These are phyloP conservation scores for Lepidotrigona ventralis DNA, from an alignment of 1,140 invertebrate genomes.

Conservation along the genomic window DNA sequence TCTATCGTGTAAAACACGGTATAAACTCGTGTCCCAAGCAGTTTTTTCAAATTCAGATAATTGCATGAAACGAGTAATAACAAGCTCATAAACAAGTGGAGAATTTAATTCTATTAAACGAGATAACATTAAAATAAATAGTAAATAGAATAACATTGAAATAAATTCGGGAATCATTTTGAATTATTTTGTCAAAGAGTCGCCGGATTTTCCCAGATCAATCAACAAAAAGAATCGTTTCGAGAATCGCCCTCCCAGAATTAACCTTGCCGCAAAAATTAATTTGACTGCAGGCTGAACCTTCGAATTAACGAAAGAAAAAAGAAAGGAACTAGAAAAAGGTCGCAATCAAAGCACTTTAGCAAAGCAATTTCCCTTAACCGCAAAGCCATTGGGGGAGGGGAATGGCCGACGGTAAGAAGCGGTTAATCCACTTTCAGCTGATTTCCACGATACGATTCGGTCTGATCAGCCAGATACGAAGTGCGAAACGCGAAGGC, in stretches of 20 bases:
- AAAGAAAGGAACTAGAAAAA: not conserved
- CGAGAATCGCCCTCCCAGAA: not conserved
- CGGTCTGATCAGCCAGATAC: not conserved
- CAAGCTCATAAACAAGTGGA: not conserved
- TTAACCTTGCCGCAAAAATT: not conserved
- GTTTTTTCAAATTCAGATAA: too few species aligned
- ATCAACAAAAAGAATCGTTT: not conserved
- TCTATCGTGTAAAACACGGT: too few species aligned
- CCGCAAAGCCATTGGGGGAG: not conserved
- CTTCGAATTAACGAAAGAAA: not conserved
- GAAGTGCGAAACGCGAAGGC: constrained; percentile 9
- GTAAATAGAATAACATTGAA: not conserved
- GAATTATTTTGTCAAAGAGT: not conserved
- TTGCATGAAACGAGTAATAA: too few species aligned
- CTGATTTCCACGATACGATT: constrained; percentile 6
- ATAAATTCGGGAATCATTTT: not conserved
- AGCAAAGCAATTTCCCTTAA: not conserved
- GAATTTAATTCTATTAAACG: not conserved
- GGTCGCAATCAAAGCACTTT: not conserved
- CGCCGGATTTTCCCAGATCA: not conserved
- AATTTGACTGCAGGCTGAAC: not conserved
- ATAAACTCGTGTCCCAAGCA: too few species aligned
- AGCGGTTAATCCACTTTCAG: constrained; percentile 20
- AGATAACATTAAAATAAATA: not conserved
- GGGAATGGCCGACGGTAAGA: not conserved